These are phyloP conservation scores for Poeciliopsis gracilis DNA, from an alignment of 2,797 vertebrate genomes.

Conservation along the genomic window DNA sequence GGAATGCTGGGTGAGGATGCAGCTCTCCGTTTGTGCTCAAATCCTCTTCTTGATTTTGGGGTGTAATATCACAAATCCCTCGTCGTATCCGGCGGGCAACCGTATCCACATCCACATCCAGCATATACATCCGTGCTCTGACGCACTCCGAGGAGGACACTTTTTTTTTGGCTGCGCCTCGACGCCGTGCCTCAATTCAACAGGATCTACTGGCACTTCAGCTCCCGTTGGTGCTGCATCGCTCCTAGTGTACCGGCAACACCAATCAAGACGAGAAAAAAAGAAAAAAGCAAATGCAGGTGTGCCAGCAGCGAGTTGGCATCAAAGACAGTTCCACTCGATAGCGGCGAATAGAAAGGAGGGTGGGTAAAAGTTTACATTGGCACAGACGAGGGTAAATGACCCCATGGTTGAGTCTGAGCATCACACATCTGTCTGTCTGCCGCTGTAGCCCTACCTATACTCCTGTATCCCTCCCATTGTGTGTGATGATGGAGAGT, in stretches of 20 bases:
- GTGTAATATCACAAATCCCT: slow-evolving; percentile 60
- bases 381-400: slow-evolving; percentile 54
- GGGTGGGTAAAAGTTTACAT: slow-evolving; percentile 79
- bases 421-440: slow-evolving; percentile 81
- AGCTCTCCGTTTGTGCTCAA: slow-evolving; percentile 69
- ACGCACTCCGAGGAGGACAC: slow-evolving; percentile 78
- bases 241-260: slow-evolving; percentile 52
- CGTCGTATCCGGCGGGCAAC: slow-evolving; percentile 67
- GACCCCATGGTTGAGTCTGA: slow-evolving; percentile 69
- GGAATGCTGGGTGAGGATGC: slow-evolving; percentile 70
- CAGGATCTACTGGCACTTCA: slow-evolving; percentile 82
- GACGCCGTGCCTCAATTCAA: slow-evolving; percentile 80
- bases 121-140: slow-evolving; percentile 70
- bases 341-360: slow-evolving; percentile 30
- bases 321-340: slow-evolving; percentile 49
- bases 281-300: slow-evolving; percentile 55
- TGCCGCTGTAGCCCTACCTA: slow-evolving; percentile 70
- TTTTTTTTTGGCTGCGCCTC: slow-evolving; percentile 66
- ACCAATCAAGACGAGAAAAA: slow-evolving; percentile 5
- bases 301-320: slow-evolving; percentile 57
- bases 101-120: slow-evolving; percentile 60
- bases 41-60: slow-evolving; percentile 64
- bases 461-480: slow-evolving; percentile 73
- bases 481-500: slow-evolving; percentile 78
- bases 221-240: slow-evolving; percentile 75